Evolutionary conservation across 35 echinoderm and acorn worm species (phyloP).

Genomic region (Eucidaris tribuloides): DNA sequence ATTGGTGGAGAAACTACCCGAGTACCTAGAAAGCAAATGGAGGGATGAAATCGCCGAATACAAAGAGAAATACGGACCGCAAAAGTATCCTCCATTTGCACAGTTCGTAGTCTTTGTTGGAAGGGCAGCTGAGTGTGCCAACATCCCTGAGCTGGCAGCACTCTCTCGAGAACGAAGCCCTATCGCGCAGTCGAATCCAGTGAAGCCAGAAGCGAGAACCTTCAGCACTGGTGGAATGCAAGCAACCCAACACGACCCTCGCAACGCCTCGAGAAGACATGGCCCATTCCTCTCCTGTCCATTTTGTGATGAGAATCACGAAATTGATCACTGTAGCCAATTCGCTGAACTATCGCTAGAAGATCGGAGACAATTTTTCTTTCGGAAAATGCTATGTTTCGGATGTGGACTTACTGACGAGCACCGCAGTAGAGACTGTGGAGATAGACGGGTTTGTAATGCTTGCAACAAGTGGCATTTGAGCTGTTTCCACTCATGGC

Average conservation of each 20-base stretch:
- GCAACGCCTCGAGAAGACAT: not conserved
- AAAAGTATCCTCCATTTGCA: slow-evolving; percentile 3
- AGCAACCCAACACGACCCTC: not conserved
- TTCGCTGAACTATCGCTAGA: too few species aligned
- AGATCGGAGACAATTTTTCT: slow-evolving; percentile 13
- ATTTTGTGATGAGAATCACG: slow-evolving; percentile 16
- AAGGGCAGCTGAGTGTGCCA: slow-evolving; percentile 8
- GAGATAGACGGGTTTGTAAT: not conserved
- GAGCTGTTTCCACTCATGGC: not conserved
- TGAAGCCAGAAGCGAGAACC: not conserved
- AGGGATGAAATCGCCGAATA: not conserved
- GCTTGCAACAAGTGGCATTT: not conserved
- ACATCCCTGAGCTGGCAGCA: slow-evolving; percentile 13
- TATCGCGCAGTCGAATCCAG: not conserved
- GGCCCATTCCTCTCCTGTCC: not conserved
- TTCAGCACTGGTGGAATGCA: not conserved
- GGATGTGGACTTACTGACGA: not conserved
- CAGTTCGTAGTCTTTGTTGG: not conserved
- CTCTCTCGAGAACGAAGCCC: not conserved
- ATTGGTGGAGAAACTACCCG: slow-evolving; percentile 6
- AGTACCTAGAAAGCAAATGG: slow-evolving; percentile 28
- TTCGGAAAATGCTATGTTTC: not conserved
- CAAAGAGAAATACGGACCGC: not conserved
- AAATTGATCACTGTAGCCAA: too few species aligned
- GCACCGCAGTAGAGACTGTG: not conserved